Evolutionary conservation across 2,797 vertebrate species (phyloP), one percentile per base, ranked within the genome.

Genomic region (Centroberyx gerrardi): DNA sequence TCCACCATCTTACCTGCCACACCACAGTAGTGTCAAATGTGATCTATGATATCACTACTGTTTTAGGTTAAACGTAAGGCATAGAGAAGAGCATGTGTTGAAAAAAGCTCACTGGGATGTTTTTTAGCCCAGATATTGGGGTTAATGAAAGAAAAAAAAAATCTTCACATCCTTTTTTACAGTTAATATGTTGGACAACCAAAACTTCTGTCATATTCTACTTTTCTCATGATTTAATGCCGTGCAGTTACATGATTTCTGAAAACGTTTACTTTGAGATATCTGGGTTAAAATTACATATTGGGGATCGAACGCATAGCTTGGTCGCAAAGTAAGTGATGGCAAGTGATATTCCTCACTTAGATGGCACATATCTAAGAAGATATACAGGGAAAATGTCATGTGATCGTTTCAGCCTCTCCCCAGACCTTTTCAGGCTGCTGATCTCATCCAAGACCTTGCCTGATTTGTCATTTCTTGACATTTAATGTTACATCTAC

Each of bases 321-420:
- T 44, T 44, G 42, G 14, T 44, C 4, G 42, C 42, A 44, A 1
- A 44, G 42, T 44, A 44, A 13, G 13, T 3, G 42, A 14, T 44
- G 13, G 42, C 3, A 14, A 44, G 42, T 44, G 42, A 44, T 8
- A 40, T 40, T 40, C 9, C 8, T 40, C 38, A 40, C 38, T 40
- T 40, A 62, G 7, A 27, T 49, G 44, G 7, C 27, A 38, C 27
- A 58, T 15, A 28, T 7, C 4, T 8, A 22, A 22, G 22, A 40
- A 65, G 18, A 52, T 51, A 14, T 17, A 52, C n/a, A 64, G 49
- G 51, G 29, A 68, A 15, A 17, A 40, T 73, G 18, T 58, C 36
- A 42, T 63, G 38, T n/a, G 17, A 66, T 58, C 38, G 15, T 51
- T 56, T 58, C 12, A 22, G 14, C 55, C 33, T 51, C 62, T 67